Percentiles rank a stretch among this genome's conserved stretches.
Conservation (phyloP, 1,140 invertebrate genomes). For the Arctopsyche grandis region DNA sequence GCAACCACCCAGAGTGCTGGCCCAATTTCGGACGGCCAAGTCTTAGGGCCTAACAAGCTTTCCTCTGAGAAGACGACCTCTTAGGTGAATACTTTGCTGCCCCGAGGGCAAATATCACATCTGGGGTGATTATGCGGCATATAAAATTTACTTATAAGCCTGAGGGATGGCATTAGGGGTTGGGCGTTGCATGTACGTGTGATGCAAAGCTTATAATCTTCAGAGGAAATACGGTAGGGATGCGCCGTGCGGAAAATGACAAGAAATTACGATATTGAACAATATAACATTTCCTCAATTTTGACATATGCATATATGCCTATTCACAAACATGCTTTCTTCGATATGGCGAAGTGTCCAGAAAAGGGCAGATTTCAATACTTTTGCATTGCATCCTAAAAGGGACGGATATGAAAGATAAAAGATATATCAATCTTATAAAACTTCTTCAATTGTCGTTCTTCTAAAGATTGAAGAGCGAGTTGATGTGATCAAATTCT, state of each 20-base stretch:
- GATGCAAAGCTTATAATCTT: slow-evolving; percentile 8
- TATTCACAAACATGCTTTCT: too few relatives aligned
- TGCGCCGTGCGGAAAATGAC: background rate
- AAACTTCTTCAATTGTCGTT: too few relatives aligned
- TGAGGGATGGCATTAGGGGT: background rate
- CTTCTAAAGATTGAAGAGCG: too few relatives aligned
- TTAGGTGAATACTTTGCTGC: background rate
- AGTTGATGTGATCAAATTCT: too few relatives aligned
- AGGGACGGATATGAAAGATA: too few relatives aligned
- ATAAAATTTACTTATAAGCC: slow-evolving; percentile 37
- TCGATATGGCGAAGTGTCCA: too few relatives aligned
- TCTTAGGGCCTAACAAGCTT: slow-evolving; percentile 38
- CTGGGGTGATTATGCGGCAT: slow-evolving; percentile 32
- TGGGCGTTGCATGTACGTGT: slow-evolving; percentile 1
- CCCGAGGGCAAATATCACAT: slow-evolving; percentile 27
- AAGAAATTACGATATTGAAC: too few relatives aligned
- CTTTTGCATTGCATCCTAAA: too few relatives aligned
- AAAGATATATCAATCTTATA: too few relatives aligned
- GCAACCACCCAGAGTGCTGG: slow-evolving; percentile 20
- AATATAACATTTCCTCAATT: too few relatives aligned
- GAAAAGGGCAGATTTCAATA: too few relatives aligned
- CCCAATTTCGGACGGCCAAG: slow-evolving; percentile 36
- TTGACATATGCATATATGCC: too few relatives aligned
- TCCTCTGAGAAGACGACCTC: background rate
- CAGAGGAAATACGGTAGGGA: background rate